Base-by-base conservation (phyloP, 2,888 invertebrate species). In the Mechanitis mazaeus region DNA sequence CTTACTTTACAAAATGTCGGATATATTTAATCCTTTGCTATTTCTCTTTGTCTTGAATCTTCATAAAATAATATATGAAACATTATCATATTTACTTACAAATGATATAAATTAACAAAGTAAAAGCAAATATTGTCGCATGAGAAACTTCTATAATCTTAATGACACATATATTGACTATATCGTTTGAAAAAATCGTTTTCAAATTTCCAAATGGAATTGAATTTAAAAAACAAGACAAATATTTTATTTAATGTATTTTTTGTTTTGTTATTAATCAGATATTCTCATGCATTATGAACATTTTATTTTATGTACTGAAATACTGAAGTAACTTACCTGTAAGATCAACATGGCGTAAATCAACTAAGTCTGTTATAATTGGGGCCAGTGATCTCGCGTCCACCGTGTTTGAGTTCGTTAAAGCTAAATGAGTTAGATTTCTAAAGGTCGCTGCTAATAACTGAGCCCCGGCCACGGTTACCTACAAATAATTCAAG, bases 311-410 rank as follows among this genome's bases (percentile, higher is more conserved):
- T 20, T 20, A 20, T 20, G 20, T 20, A 20, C 20, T 35, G 2
- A 5, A 35, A 35, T 2, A 35, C 6, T 35, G 20, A 20, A 35
- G 9, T 33, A 55, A 53, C 62, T 86, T 79, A 95, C 96, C 96
- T 68, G 96, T 95, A 33, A 96, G 92, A 84, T 97, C 96, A 56
- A 97, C 92, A 83, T 96, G 95, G 83, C 95, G 94, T 62, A 97
- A 85, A 80, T 95, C 95, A 67, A 93, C 92, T 79, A 96, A 95
- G 75, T 94, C 93, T 3, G 95, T 94, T 60, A 95, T 92, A 7
- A 96, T 91, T 70, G 97, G 96, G 59, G 94, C 94, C 58, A 97
- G 81, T 0, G 95, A 94, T 55, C 93, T 91, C 72, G 96, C 95
- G 58, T 95, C 94, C 72, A 97, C 91, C 64, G 93, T 93, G 58